phyloP scores from a whole-genome alignment of 2,797 vertebrate genomes.

The Muscicapa striata region DNA sequence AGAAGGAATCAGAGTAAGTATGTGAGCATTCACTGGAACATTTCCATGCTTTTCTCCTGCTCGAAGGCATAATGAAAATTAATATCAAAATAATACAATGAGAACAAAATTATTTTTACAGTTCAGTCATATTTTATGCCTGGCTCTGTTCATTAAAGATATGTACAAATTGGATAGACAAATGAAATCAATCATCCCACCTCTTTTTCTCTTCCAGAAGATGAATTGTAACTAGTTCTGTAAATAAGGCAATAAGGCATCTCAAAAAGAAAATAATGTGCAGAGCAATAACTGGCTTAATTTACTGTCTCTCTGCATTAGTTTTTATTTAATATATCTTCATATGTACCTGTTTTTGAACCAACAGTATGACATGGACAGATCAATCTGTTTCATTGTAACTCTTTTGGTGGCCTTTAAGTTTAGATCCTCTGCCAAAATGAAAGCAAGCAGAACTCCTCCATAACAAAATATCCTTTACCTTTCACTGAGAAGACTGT shows the following conservation, averaged over 20 bases:
- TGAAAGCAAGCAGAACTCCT: not conserved
- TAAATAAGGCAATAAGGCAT: not conserved
- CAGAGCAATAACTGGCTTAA: not conserved
- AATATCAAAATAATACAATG: not conserved
- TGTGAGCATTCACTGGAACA: not conserved
- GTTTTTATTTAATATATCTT: not conserved
- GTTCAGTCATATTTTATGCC: not conserved
- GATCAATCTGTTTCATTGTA: not conserved
- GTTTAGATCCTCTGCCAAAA: not conserved
- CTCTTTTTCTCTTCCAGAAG: not conserved
- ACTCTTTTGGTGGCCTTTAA: not conserved
- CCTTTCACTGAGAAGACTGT: not conserved
- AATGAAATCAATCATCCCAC: not conserved
- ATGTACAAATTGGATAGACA: not conserved
- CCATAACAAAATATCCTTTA: not conserved
- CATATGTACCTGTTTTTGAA: not conserved
- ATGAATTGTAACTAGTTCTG: not conserved
- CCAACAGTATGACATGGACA: not conserved
- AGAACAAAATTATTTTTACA: not conserved
- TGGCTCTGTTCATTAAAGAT: not conserved
- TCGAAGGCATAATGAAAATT: not conserved
- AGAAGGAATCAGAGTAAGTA: conserved; percentile 5
- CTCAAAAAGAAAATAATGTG: not conserved
- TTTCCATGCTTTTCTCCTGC: not conserved
- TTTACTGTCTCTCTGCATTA: not conserved